Evolutionary conservation across 1,140 invertebrate genomes (phyloP), one percentile per base, ranked within the genome.

Genomic region (Leptinotarsa lineolata): DNA sequence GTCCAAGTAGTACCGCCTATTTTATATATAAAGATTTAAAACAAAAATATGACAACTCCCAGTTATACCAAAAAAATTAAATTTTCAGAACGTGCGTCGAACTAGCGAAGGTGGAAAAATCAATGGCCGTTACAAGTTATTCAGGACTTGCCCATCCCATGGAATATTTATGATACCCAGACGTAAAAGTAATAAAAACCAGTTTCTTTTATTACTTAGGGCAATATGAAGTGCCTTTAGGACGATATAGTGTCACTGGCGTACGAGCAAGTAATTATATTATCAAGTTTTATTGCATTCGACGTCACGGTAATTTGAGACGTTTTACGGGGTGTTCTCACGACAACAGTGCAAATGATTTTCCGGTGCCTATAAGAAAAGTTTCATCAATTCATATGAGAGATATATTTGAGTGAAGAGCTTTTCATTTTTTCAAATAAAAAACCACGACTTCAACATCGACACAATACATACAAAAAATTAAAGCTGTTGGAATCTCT

Each of bases 131-230:
- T 54, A 54, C 15, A 54, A 54, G n/a, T 39, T 39, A 39, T 39
- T 39, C 30, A 54, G n/a, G 16, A 16, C 48, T 18, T 54, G n/a
- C 48, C 48, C 48, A 54, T 54, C 48, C 48, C n/a, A 18, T 54
- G 48, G n/a, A 54, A 54, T 54, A 54, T 54, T 54, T 54, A 54
- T 54, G 4, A 13, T 54, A 13, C 48, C 48, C 48, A 54, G 48
- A 54, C 48, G 48, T 54, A 54, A 54, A 54, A 54, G 48, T 54
- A 54, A 54, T 54, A 54, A 54, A 54, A 54, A 54, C 48, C 15
- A 54, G 48, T 54, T 54, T n/a, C 48, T 54, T n/a, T 54, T 54
- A 54, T 54, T 54, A 54, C 48, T 54, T 54, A 54, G 48, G 48
- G 48, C 48, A 54, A 54, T 54, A 18, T 54, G 48, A 54, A 54